phyloP scores from a whole-genome alignment of 2,888 invertebrate species.

The Vanessa cardui region DNA sequence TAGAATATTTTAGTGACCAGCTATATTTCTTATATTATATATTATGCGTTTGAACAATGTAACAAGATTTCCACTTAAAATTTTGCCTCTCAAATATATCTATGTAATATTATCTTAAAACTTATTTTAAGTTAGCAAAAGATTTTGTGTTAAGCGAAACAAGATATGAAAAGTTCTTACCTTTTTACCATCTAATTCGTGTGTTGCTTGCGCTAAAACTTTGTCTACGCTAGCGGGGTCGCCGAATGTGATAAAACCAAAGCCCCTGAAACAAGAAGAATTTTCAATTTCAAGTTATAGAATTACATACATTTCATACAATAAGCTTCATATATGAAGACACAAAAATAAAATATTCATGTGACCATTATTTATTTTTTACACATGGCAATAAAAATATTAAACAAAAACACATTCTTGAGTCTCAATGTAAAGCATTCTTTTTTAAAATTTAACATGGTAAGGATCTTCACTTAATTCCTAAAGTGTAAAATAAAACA shows the following conservation, averaged over 20 bases:
- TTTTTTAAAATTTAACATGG: too few relatives aligned
- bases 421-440: too few relatives aligned
- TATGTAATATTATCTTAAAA: conserved; percentile 27
- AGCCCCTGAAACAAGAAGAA: conserved; percentile 90
- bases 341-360: background rate
- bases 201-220: conserved; percentile 98
- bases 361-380: background rate
- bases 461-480: too few relatives aligned
- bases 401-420: too few relatives aligned
- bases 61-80: conserved; percentile 4
- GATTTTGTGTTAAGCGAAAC: conserved; percentile 38
- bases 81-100: conserved; percentile 17
- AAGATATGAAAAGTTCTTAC: conserved; percentile 80
- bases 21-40: background rate
- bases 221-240: conserved; percentile 99
- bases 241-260: conserved; percentile 99
- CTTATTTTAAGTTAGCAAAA: conserved; percentile 35
- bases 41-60: background rate
- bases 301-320: conserved; percentile 21
- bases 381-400: too few relatives aligned
- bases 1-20: background rate
- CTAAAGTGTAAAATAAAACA: too few relatives aligned
- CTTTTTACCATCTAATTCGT: conserved; percentile 99
- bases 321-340: background rate
- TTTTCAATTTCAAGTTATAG: conserved; percentile 31